These are phyloP conservation scores for Opisthocomus hoazin DNA, from an alignment of 2,113 vertebrate genomes.

Conservation along the genomic window DNA sequence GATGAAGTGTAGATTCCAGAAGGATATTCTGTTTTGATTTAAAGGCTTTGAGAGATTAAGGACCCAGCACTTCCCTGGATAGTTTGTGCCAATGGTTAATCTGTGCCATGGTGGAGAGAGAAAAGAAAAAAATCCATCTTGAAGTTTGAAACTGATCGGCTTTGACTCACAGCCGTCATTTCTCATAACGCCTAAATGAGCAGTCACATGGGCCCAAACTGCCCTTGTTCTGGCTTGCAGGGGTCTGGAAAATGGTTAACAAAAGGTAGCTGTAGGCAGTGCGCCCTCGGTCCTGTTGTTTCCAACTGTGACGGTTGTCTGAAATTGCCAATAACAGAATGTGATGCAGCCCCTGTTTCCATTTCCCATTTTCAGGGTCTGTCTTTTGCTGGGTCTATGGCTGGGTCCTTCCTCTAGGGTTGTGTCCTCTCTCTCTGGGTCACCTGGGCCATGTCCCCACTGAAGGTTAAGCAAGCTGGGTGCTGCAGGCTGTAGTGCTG, in stretches of 20 bases:
- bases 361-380: not conserved
- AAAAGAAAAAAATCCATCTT: not conserved
- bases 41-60: not conserved
- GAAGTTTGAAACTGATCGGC: not conserved
- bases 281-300: not conserved
- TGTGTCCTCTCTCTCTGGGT: not conserved
- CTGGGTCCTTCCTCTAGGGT: not conserved
- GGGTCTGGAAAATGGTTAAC: not conserved
- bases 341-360: not conserved
- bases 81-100: not conserved
- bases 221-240: not conserved
- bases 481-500: accelerated
- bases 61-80: not conserved
- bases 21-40: not conserved
- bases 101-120: not conserved
- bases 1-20: not conserved
- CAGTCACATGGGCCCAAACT: not conserved
- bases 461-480: not conserved
- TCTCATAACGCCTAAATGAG: not conserved
- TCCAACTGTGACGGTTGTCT: not conserved
- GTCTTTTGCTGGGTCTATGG: not conserved
- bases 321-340: not conserved
- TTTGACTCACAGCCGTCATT: not conserved
- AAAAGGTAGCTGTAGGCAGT: not conserved
- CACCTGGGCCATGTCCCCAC: accelerated